A percentile compares a stretch with the other conserved stretches of the same genome.
Conservation (phyloP, 2,888 invertebrate species). For the Epinotia ramella region DNA sequence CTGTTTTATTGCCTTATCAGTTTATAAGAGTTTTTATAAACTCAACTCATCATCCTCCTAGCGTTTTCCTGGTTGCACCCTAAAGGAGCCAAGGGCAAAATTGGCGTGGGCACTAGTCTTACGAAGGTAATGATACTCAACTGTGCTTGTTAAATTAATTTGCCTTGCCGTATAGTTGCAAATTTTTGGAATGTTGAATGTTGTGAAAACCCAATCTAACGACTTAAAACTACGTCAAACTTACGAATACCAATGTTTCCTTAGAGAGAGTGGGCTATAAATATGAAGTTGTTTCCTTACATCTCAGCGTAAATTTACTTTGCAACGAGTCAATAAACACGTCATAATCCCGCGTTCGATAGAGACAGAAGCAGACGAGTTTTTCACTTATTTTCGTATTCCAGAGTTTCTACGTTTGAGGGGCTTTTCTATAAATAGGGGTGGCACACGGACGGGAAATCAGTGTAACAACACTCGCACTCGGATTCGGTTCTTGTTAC, state of each 20-base stretch:
- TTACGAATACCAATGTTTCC: background rate
- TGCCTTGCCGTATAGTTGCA: background rate
- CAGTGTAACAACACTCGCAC: constrained; percentile 85
- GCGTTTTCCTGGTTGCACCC: too few species aligned
- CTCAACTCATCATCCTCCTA: too few species aligned
- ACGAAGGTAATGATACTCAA: too few species aligned
- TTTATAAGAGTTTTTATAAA: too few species aligned
- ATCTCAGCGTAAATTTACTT: constrained; percentile 31
- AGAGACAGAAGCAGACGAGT: constrained; percentile 67
- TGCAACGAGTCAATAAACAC: constrained; percentile 52
- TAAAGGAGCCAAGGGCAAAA: too few species aligned
- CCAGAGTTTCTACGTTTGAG: constrained; percentile 61
- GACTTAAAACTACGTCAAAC: background rate
- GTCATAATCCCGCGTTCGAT: constrained; percentile 59
- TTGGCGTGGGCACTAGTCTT: too few species aligned
- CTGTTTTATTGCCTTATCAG: too few species aligned
- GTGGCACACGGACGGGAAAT: constrained; percentile 72
- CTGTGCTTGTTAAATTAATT: background rate
- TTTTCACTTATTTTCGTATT: constrained; percentile 84
- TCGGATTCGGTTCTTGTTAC: constrained; percentile 84
- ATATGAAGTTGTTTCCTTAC: constrained; percentile 28
- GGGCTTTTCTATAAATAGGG: constrained; percentile 82
- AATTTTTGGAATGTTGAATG: background rate
- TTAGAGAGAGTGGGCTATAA: constrained; percentile 6
- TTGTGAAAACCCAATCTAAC: background rate